Percentiles rank a stretch among this genome's conserved stretches.
Conservation (phyloP, 2,797 vertebrate genomes). For the Coreius guichenoti region DNA sequence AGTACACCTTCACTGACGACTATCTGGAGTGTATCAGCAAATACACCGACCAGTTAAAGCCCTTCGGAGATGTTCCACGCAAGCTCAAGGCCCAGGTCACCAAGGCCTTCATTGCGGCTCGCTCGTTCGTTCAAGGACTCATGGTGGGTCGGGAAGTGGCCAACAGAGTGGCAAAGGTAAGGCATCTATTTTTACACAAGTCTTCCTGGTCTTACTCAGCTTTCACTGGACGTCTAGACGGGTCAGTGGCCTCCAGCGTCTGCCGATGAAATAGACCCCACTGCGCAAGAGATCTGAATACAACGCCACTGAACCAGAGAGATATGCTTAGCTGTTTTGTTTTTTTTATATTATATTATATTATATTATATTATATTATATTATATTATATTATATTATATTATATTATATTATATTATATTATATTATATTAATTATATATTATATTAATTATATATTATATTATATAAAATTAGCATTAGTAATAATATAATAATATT, state of each 20-base stretch:
- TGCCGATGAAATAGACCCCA: constrained; percentile 30
- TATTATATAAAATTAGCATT: too few relatives aligned
- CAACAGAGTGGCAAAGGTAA: constrained; percentile 96
- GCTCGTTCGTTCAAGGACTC: constrained; percentile 96
- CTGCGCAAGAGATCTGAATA: background rate
- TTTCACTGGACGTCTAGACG: constrained; percentile 43
- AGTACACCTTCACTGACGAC: constrained; percentile 94
- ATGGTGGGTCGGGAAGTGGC: constrained; percentile 95
- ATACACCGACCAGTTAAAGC: constrained; percentile 94
- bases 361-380: background rate
- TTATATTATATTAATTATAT: too few relatives aligned
- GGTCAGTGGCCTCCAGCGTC: constrained; percentile 19
- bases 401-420: background rate
- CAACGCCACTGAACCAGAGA: background rate
- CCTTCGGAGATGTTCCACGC: constrained; percentile 92
- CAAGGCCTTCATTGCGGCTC: constrained; percentile 91
- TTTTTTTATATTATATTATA: background rate
- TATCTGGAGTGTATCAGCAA: constrained; percentile 97
- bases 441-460: too few relatives aligned
- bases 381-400: background rate
- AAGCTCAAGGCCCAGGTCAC: constrained; percentile 96
- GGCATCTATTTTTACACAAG: constrained; percentile 46
- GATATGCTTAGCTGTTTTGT: background rate
- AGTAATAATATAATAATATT: too few relatives aligned
- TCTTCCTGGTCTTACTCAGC: constrained; percentile 17